Evolutionary conservation across 2,888 invertebrate species (phyloP).

Genomic region (Antheraea assamensis): DNA sequence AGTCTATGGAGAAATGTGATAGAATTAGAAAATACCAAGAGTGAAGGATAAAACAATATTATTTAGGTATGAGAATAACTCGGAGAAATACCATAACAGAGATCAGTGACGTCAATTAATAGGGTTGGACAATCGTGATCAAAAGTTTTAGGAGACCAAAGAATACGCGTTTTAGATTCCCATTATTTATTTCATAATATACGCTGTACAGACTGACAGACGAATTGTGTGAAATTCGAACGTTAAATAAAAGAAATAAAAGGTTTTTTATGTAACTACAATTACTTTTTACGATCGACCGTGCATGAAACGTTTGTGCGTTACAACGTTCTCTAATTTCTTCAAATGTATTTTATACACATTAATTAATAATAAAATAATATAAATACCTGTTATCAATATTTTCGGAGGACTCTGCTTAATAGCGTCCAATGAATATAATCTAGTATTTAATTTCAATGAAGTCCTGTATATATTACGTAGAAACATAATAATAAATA

Average conservation of each 20-base stretch:
- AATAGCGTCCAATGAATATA: constrained; percentile 50
- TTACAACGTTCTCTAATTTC: neutral
- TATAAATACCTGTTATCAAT: constrained; percentile 80
- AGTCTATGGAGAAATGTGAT: neutral
- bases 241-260: neutral
- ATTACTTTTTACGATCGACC: neutral
- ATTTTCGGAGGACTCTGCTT: constrained; percentile 74
- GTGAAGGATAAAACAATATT: too few relatives aligned
- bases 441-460: constrained; percentile 51
- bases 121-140: too few relatives aligned
- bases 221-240: neutral
- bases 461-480: constrained; percentile 54
- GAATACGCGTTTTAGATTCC: neutral
- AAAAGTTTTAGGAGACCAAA: neutral
- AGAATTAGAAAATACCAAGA: too few relatives aligned
- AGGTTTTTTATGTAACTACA: neutral
- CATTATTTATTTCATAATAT: neutral
- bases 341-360: neutral
- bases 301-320: neutral
- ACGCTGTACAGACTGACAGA: neutral
- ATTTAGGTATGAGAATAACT: too few relatives aligned
- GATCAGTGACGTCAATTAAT: too few relatives aligned
- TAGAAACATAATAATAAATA: constrained; percentile 50
- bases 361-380: neutral
- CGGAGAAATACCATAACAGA: too few relatives aligned